Base-by-base conservation (phyloP, 2,113 vertebrate species). In the Rhodinocichla rosea region DNA sequence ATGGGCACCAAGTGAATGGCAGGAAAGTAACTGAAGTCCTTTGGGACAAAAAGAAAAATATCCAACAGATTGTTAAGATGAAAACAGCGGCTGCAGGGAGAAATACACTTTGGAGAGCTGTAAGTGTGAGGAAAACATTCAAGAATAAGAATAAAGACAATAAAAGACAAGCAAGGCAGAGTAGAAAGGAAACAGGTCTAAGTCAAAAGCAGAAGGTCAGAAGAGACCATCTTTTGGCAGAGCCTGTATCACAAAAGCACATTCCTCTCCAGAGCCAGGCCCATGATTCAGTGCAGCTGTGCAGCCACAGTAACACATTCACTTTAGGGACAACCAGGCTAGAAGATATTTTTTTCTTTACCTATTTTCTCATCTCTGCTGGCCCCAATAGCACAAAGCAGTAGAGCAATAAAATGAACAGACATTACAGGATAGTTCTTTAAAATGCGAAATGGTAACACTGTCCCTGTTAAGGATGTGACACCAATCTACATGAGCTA, bases 1-100 rank as follows among this genome's bases (percentile, higher is more conserved):
- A 42, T 0, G 0, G 17, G 20, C 10, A 12, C 10, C 39, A 26
- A 55, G 30, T 0, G 1, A 76, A 45, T 5, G 10, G 45, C 30
- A 50, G 53, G 7, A 30, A 80, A 60, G 53, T 39, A 68, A 64
- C 1, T 0, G 17, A 67, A 80, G 40, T 60, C 37, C 59, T 44
- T 81, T 26, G 35, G 37, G 40, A 14, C 32, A 87, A 81, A 78
- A 74, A 45, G 10, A 26, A 80, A 94, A 64, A 87, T 3, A 28
- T 2, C 59, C 23, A 64, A 71, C 28, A 52, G 24, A 49, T 13
- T 59, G 67, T 49, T 64, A 57, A 77, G 9, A 76, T 14, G 26
- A 7, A 20, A 77, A 49, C 50, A 87, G 55, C 4, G 5, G 32
- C 42, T 81, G 42, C 13, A 21, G 28, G 53, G 12, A 45, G 13